Evolutionary conservation across 2,888 invertebrate genomes (phyloP).

Genomic region (Drosophila ustulata): DNA sequence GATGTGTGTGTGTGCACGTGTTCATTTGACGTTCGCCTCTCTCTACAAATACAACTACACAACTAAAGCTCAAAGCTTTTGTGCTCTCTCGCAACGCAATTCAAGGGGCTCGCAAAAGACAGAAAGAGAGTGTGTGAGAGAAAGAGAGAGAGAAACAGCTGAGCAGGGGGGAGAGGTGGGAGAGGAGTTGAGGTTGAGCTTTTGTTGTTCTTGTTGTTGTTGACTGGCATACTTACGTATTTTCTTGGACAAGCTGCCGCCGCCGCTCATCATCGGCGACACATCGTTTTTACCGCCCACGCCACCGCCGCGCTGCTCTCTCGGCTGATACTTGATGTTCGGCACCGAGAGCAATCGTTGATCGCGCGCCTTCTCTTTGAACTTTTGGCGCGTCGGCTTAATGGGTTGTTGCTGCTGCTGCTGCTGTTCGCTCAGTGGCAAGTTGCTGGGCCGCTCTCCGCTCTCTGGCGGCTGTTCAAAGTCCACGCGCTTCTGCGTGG

Average conservation of each 20-base stretch:
- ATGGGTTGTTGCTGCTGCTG: constrained; percentile 84
- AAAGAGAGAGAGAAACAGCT: constrained; percentile 4
- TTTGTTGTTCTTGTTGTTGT: neutral
- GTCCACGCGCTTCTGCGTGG: constrained; percentile 81
- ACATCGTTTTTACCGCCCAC: constrained; percentile 78
- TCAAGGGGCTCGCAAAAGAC: neutral
- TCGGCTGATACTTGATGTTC: constrained; percentile 88
- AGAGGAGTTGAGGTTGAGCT: constrained; percentile 19
- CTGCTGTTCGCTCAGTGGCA: constrained; percentile 79
- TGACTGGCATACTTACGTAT: constrained; percentile 91
- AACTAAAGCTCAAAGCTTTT: neutral
- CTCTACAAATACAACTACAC: constrained; percentile 5
- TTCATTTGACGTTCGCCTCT: neutral
- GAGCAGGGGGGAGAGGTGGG: constrained; percentile 1
- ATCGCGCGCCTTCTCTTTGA: constrained; percentile 86
- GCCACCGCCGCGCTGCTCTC: constrained; percentile 80
- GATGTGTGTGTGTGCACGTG: constrained; percentile 13
- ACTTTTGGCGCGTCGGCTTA: constrained; percentile 86
- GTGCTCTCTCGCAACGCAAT: constrained; percentile 2
- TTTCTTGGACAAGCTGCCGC: constrained; percentile 92
- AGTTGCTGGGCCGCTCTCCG: constrained; percentile 87
- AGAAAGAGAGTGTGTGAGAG: neutral
- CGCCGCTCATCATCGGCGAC: constrained; percentile 89
- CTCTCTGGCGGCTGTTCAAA: constrained; percentile 81
- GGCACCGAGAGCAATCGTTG: constrained; percentile 91